A percentile compares a stretch with the other conserved stretches of the same genome.
These are phyloP conservation scores for Artibeus jamaicensis DNA, from an alignment of 2,797 vertebrate genomes.

Conservation along the genomic window DNA sequence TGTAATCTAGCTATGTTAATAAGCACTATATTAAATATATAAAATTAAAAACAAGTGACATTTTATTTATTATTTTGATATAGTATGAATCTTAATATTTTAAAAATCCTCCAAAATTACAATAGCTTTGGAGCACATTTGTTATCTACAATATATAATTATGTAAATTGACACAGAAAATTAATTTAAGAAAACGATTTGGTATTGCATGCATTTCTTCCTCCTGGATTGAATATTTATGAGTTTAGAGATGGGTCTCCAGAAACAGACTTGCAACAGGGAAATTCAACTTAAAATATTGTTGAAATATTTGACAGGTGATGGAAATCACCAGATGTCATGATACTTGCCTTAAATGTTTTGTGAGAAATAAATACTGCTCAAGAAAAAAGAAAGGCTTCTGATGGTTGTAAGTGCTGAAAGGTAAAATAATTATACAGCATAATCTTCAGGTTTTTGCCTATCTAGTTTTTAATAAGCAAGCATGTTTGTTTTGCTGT, in stretches of 20 bases:
- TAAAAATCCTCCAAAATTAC: background rate
- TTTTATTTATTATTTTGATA: background rate
- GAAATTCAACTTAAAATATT: constrained; percentile 1
- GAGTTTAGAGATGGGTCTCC: background rate
- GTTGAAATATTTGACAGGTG: background rate
- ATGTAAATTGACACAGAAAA: background rate
- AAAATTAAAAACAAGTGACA: background rate
- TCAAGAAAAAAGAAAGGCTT: background rate
- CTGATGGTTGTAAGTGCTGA: background rate
- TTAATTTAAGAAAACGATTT: background rate
- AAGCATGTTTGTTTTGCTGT: background rate
- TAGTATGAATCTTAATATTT: background rate
- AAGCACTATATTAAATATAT: background rate
- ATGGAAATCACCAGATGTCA: background rate
- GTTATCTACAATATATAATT: background rate
- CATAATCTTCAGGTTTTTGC: background rate
- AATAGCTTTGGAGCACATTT: background rate
- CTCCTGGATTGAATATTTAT: background rate
- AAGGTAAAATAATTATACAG: background rate
- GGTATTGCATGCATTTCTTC: background rate
- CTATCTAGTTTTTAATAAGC: background rate
- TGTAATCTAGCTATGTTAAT: background rate
- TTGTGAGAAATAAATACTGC: background rate
- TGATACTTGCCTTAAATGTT: background rate
- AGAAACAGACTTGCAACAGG: background rate